Percentiles rank a stretch among this genome's conserved stretches.
Conservation (phyloP, 2,888 invertebrate species). For the Agrochola lychnidis region DNA sequence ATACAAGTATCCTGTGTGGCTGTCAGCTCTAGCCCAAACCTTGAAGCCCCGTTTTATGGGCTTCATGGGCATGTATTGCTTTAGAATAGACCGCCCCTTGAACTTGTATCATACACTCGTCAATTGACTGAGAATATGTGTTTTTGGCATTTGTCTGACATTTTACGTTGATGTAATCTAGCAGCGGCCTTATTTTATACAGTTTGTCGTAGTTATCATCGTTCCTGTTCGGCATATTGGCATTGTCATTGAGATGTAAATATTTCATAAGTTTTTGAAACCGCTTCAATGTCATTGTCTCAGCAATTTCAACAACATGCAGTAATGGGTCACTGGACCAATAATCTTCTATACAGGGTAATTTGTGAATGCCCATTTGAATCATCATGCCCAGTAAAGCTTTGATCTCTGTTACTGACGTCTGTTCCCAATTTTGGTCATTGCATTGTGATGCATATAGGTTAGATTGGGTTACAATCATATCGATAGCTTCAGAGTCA, state of each 20-base stretch:
- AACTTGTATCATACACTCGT: slow-evolving; percentile 61
- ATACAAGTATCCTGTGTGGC: slow-evolving; percentile 50
- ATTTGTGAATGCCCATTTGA: slow-evolving; percentile 52
- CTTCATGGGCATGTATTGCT: slow-evolving; percentile 59
- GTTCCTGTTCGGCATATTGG: slow-evolving; percentile 40
- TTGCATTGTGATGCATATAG: slow-evolving; percentile 35
- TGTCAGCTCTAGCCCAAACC: slow-evolving; percentile 49
- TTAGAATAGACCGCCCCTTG: slow-evolving; percentile 48
- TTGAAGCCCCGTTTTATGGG: slow-evolving; percentile 58
- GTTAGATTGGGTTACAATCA: slow-evolving; percentile 39
- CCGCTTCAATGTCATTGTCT: slow-evolving; percentile 49
- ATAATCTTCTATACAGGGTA: slow-evolving; percentile 48
- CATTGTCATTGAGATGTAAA: slow-evolving; percentile 52
- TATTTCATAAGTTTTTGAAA: slow-evolving; percentile 42
- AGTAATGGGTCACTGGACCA: slow-evolving; percentile 52
- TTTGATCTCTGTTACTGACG: slow-evolving; percentile 40
- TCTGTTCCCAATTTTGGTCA: slow-evolving; percentile 34
- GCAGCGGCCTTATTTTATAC: slow-evolving; percentile 47
- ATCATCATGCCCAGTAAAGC: slow-evolving; percentile 51
- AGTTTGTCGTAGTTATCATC: slow-evolving; percentile 47
- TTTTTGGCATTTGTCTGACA: slow-evolving; percentile 43
- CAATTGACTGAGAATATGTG: slow-evolving; percentile 50
- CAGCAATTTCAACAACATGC: slow-evolving; percentile 46
- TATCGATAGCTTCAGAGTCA: slow-evolving; percentile 32
- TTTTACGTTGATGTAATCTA: slow-evolving; percentile 35